phyloP scores from a whole-genome alignment of 2,888 invertebrate species.

The Pteria penguin region DNA sequence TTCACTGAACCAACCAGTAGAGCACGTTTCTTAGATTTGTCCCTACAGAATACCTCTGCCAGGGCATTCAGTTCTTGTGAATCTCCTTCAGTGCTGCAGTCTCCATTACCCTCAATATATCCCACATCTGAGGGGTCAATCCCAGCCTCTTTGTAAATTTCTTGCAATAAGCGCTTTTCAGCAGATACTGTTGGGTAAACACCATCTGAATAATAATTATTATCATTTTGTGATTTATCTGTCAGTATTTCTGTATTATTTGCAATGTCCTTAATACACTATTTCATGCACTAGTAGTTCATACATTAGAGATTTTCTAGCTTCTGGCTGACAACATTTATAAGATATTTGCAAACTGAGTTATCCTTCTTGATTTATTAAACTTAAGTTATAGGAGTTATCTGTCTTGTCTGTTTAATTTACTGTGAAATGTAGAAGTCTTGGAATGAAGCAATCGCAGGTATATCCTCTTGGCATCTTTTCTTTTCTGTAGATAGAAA shows the following conservation, averaged over 20 bases:
- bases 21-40: slow-evolving; percentile 82
- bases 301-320: no score
- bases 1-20: slow-evolving; percentile 97
- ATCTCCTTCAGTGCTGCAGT: slow-evolving; percentile 94
- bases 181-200: slow-evolving; percentile 83
- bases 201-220: no score
- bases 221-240: no score
- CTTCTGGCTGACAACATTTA: no score
- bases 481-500: slow-evolving; percentile 89
- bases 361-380: no score
- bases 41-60: slow-evolving; percentile 84
- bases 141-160: slow-evolving; percentile 91
- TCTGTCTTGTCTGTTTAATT: not conserved
- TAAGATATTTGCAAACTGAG: no score
- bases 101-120: slow-evolving; percentile 98
- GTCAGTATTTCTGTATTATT: no score
- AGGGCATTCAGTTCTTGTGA: slow-evolving; percentile 98
- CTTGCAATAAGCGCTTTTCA: slow-evolving; percentile 85
- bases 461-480: slow-evolving; percentile 89
- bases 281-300: no score
- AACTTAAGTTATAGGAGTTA: no score
- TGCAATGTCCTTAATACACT: no score
- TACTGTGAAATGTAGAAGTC: slow-evolving; percentile 18
- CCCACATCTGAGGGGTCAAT: slow-evolving; percentile 90
- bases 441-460: slow-evolving; percentile 88